Evolutionary conservation across 23 tunicate genomes (phyloP).

Genomic region (Pegea sp.): DNA sequence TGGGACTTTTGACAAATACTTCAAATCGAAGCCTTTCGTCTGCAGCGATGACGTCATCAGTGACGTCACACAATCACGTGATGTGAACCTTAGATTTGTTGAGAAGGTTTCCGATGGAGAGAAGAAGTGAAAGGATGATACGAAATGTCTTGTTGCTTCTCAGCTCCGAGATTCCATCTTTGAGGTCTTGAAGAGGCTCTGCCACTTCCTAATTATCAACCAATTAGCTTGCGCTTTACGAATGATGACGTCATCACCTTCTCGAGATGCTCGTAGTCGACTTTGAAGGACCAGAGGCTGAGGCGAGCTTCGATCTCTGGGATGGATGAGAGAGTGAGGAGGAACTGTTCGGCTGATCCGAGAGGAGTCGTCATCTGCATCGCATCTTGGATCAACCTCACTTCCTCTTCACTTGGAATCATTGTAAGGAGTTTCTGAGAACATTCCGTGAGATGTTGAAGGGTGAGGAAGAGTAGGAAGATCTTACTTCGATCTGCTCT

Average conservation of each 20-base stretch:
- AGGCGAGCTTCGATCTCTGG: constrained; percentile 82
- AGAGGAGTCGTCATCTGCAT: constrained; percentile 74
- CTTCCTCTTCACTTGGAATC: constrained; percentile 95
- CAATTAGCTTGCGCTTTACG: background rate
- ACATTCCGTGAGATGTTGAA: background rate
- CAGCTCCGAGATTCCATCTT: constrained; percentile 55
- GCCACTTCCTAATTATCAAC: constrained; percentile 49
- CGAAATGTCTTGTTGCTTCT: constrained; percentile 33
- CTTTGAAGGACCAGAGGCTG: constrained; percentile 83
- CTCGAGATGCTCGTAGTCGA: constrained; percentile 79
- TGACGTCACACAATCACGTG: no score
- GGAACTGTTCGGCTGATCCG: constrained; percentile 95
- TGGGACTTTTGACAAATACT: constrained; percentile 77
- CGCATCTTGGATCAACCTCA: constrained; percentile 69
- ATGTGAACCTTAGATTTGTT: constrained; percentile 67
- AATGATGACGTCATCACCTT: constrained; percentile 18
- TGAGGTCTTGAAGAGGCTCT: constrained; percentile 54
- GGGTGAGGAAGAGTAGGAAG: background rate
- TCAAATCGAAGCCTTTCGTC: constrained; percentile 84
- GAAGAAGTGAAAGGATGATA: constrained; percentile 34
- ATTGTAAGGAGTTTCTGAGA: constrained; percentile 60
- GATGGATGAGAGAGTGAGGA: constrained; percentile 62
- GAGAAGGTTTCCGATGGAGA: constrained; percentile 77
- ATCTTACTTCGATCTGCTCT: constrained; percentile 87
- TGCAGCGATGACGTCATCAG: constrained; percentile 3